Evolutionary conservation across 2,888 invertebrate genomes (phyloP).

Genomic region (Eupithecia abbreviata): DNA sequence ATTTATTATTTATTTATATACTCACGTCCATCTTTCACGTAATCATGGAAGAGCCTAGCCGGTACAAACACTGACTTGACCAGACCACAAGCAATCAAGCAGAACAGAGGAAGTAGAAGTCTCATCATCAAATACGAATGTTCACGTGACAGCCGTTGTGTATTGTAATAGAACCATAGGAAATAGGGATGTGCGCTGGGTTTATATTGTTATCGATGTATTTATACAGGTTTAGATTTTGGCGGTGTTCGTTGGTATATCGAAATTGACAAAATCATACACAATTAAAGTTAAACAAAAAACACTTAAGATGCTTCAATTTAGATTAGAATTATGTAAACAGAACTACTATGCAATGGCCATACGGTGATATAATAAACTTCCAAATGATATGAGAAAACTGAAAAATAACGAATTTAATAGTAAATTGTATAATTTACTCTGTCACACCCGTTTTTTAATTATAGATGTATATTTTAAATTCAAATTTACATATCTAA

Average conservation of each 20-base stretch:
- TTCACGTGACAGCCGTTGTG: slow-evolving; percentile 21
- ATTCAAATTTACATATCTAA: too few species aligned
- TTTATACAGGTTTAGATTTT: background rate
- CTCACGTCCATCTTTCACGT: slow-evolving; percentile 77
- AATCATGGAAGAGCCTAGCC: slow-evolving; percentile 56
- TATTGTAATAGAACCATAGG: slow-evolving; percentile 19
- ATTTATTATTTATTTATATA: too few species aligned
- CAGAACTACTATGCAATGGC: too few species aligned
- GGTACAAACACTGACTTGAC: slow-evolving; percentile 26
- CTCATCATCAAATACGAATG: slow-evolving; percentile 34
- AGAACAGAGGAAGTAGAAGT: slow-evolving; percentile 28
- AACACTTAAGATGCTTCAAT: too few species aligned
- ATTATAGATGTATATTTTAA: too few species aligned
- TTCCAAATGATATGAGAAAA: too few species aligned
- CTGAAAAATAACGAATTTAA: too few species aligned
- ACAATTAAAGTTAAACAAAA: too few species aligned
- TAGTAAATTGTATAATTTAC: too few species aligned
- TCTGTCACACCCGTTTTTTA: too few species aligned
- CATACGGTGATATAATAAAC: too few species aligned
- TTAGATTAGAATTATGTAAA: too few species aligned
- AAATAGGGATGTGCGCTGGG: slow-evolving; percentile 26
- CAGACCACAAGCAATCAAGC: slow-evolving; percentile 21
- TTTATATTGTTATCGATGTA: background rate
- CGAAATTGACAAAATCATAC: background rate
- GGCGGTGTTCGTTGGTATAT: background rate